Percentiles rank a stretch among this genome's conserved stretches.
phyloP scores from a whole-genome alignment of 2,113 vertebrate genomes.

The Heteronetta atricapilla region DNA sequence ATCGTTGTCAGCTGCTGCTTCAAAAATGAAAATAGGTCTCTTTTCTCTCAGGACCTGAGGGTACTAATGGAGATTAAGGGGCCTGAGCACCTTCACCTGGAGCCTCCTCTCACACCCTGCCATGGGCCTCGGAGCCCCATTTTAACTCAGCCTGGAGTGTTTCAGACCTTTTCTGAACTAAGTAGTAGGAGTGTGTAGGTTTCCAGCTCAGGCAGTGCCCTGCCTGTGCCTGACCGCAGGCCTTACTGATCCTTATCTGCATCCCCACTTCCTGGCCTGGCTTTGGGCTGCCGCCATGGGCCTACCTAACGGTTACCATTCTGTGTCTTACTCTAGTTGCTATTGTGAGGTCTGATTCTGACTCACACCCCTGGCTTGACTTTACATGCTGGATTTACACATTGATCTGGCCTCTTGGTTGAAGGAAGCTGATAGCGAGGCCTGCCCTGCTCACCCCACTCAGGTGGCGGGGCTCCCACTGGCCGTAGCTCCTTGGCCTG shows the following conservation, averaged over 20 bases:
- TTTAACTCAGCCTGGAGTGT: background rate
- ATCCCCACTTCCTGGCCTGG: fast-evolving
- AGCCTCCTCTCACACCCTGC: background rate
- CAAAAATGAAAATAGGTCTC: background rate
- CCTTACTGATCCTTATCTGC: background rate
- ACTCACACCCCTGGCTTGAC: fast-evolving
- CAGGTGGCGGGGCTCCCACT: background rate
- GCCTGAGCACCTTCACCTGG: background rate
- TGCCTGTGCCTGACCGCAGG: background rate
- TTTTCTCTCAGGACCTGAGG: background rate
- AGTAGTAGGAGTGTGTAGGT: fast-evolving
- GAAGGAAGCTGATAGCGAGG: background rate
- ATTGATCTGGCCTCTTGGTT: background rate
- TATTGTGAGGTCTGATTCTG: fast-evolving
- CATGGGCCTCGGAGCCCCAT: background rate
- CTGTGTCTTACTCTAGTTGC: background rate
- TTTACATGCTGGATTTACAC: fast-evolving
- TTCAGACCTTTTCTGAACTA: background rate
- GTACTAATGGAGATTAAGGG: background rate
- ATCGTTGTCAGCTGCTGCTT: background rate
- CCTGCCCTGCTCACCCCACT: background rate
- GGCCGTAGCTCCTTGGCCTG: fast-evolving
- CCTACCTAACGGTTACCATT: fast-evolving
- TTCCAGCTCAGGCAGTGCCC: fast-evolving
- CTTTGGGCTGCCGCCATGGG: fast-evolving